Percentiles rank a stretch among this genome's conserved stretches.
Evolutionary conservation across 1,140 invertebrate genomes (phyloP).

Genomic region (Nasonia giraulti): DNA sequence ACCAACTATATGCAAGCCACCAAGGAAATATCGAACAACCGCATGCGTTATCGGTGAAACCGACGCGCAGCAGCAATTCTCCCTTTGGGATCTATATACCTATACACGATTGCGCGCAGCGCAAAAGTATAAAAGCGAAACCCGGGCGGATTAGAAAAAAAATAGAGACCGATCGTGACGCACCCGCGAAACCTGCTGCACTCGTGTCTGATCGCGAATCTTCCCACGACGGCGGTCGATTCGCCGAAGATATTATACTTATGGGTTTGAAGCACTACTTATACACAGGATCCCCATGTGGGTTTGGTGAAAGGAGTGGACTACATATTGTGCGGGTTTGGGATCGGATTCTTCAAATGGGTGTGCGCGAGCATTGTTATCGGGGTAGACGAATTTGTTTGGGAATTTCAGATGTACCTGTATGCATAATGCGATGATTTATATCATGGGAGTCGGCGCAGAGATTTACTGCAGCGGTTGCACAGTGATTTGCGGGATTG

Average conservation of each 20-base stretch:
- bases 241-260: background rate
- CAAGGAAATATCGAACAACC: background rate
- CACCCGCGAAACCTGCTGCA: background rate
- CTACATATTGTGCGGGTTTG: background rate
- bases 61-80: background rate
- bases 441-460: background rate
- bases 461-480: too few species aligned
- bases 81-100: too few species aligned
- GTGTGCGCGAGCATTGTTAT: background rate
- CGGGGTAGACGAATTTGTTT: background rate
- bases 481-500: too few species aligned
- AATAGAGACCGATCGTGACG: background rate
- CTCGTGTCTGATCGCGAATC: conserved; percentile 10
- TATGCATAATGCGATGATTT: background rate
- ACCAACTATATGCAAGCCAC: background rate
- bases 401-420: background rate
- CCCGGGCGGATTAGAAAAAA: background rate
- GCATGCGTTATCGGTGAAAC: background rate
- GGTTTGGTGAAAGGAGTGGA: background rate
- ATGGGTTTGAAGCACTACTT: background rate
- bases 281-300: background rate
- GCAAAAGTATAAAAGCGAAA: too few species aligned
- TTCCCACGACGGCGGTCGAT: conserved; percentile 1
- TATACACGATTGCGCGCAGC: too few species aligned
- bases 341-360: background rate